Conservation (phyloP, 2,797 vertebrate species). For the Danio aesculapii region DNA sequence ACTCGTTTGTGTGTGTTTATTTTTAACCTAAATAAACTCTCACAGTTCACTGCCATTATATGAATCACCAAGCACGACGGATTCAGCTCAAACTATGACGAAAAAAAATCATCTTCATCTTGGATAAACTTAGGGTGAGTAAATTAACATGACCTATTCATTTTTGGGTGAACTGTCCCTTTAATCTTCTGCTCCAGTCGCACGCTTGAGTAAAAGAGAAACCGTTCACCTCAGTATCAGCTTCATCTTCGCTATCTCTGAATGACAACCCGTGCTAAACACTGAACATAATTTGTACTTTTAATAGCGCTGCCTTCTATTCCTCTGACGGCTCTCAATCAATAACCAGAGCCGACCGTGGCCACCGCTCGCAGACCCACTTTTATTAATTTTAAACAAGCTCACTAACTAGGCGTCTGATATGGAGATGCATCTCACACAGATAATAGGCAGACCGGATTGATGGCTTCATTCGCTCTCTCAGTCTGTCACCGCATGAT, state of each 20-base stretch:
- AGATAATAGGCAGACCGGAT: constrained; percentile 84
- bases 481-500: constrained; percentile 80
- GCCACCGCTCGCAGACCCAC: constrained; percentile 70
- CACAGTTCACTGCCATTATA: too few species aligned
- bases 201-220: constrained; percentile 62
- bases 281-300: constrained; percentile 86
- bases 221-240: constrained; percentile 67
- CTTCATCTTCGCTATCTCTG: constrained; percentile 72
- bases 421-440: constrained; percentile 79
- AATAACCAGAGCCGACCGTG: constrained; percentile 80
- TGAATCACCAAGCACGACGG: too few species aligned
- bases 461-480: constrained; percentile 83
- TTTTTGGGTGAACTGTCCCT: too few species aligned
- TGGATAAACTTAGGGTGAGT: too few species aligned
- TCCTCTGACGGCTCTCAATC: constrained; percentile 85
- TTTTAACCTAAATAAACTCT: too few species aligned
- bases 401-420: constrained; percentile 84
- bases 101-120: too few species aligned
- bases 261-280: constrained; percentile 80
- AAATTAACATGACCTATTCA: too few species aligned
- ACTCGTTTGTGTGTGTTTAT: too few species aligned
- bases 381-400: constrained; percentile 87
- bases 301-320: constrained; percentile 84
- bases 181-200: background rate
- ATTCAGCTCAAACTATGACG: too few species aligned